phyloP scores from a whole-genome alignment of 2,888 invertebrate genomes.

The Microplitis manilae region DNA sequence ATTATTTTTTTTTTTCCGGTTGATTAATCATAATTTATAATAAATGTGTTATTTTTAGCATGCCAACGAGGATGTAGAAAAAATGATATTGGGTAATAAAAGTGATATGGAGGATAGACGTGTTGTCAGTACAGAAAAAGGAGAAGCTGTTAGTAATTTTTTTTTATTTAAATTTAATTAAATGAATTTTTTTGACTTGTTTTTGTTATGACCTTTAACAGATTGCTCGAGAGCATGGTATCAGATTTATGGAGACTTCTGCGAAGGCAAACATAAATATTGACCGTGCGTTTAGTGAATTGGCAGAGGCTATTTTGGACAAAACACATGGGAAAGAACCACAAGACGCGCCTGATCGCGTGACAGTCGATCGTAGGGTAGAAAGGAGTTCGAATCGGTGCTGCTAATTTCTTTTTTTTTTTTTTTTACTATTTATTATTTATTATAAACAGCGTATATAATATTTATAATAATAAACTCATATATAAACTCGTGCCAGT shows the following conservation, averaged over 20 bases:
- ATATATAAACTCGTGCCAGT: slow-evolving; percentile 62
- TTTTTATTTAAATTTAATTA: neutral
- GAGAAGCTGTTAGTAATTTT: slow-evolving; percentile 85
- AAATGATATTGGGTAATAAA: slow-evolving; percentile 98
- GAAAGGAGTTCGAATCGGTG: slow-evolving; percentile 77
- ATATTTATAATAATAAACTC: slow-evolving; percentile 48
- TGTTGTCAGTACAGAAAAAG: slow-evolving; percentile 92
- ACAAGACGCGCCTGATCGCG: slow-evolving; percentile 81
- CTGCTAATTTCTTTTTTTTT: slow-evolving; percentile 71
- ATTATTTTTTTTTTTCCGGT: slow-evolving; percentile 8
- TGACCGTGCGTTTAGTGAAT: slow-evolving; percentile 94
- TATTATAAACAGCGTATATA: slow-evolving; percentile 45
- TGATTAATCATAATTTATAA: slow-evolving; percentile 6
- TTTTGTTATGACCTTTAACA: slow-evolving; percentile 67
- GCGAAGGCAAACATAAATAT: slow-evolving; percentile 98
- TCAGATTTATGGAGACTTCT: slow-evolving; percentile 98
- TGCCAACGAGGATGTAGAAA: slow-evolving; percentile 98
- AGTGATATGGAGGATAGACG: slow-evolving; percentile 98
- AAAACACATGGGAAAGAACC: slow-evolving; percentile 89
- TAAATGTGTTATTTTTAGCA: slow-evolving; percentile 76
- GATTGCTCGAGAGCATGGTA: slow-evolving; percentile 96
- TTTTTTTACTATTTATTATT: slow-evolving; percentile 54
- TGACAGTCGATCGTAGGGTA: slow-evolving; percentile 82
- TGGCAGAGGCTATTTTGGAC: slow-evolving; percentile 95
- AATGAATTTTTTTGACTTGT: slow-evolving; percentile 11